These are phyloP conservation scores for Bombus pascuorum DNA, from an alignment of 1,140 invertebrate species.

Conservation along the genomic window DNA sequence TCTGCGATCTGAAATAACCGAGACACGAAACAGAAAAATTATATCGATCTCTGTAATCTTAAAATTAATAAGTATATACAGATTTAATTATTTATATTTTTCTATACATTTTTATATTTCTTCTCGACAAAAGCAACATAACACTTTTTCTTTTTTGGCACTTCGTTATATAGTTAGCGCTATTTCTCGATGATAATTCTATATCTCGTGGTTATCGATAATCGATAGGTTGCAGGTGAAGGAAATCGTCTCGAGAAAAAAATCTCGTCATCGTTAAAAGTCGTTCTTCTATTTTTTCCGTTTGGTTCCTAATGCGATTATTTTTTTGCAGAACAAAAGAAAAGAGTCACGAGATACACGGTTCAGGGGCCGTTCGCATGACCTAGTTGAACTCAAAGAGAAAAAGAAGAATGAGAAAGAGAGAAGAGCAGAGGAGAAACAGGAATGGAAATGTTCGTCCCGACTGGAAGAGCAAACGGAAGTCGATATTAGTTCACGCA, in stretches of 20 bases:
- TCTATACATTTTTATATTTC: background rate
- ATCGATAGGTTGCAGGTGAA: background rate
- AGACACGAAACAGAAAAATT: conserved; percentile 11
- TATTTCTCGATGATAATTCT: background rate
- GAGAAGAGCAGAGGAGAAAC: conserved; percentile 45
- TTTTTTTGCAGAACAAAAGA: background rate
- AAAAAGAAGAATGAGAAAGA: conserved; percentile 22
- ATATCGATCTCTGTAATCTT: background rate
- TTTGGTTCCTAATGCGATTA: background rate
- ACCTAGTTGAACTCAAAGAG: conserved; percentile 35
- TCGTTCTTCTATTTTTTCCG: background rate
- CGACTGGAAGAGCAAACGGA: conserved; percentile 57
- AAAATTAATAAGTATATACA: conserved; percentile 34
- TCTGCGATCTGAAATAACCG: conserved; percentile 8
- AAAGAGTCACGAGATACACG: background rate
- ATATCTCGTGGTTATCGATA: background rate
- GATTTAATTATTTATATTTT: background rate
- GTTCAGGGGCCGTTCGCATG: conserved; percentile 21
- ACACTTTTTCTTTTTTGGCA: conserved; percentile 40
- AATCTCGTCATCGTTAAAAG: background rate
- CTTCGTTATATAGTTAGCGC: conserved; percentile 4
- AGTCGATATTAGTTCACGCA: conserved; percentile 34
- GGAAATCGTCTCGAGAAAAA: background rate
- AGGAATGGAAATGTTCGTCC: conserved; percentile 56
- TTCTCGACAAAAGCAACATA: conserved; percentile 9